Percentiles rank a stretch among this genome's conserved stretches.
Conservation (phyloP, 1,140 invertebrate species). For the Musca domestica region DNA sequence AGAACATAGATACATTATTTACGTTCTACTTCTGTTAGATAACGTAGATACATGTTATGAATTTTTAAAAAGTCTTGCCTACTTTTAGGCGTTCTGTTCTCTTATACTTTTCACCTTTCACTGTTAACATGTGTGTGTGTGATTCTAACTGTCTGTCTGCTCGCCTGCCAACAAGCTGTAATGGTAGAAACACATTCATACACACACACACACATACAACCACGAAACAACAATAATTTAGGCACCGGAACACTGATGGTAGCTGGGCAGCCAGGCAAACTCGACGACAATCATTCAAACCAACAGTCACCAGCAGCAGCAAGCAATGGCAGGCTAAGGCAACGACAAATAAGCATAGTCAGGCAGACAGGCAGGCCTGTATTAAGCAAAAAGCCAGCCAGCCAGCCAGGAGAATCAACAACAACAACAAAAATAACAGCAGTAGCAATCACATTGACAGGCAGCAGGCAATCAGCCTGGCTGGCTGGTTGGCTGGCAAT, state of each 20-base stretch:
- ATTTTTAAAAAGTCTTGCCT: too few species aligned
- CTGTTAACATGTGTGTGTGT: too few species aligned
- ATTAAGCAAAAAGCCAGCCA: neutral
- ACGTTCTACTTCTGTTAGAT: too few species aligned
- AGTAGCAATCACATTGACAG: neutral
- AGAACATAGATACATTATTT: too few species aligned
- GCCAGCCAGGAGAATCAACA: neutral
- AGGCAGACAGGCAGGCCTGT: neutral
- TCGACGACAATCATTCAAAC: constrained; percentile 4
- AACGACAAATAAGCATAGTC: neutral
- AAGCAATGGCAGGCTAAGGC: constrained; percentile 1
- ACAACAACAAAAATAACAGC: neutral
- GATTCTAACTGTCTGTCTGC: neutral
- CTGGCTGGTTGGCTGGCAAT: too few species aligned
- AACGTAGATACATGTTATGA: too few species aligned
- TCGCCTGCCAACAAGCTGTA: constrained; percentile 18
- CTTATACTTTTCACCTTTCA: too few species aligned
- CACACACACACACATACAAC: neutral
- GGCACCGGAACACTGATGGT: neutral
- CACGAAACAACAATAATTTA: neutral
- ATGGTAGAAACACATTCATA: neutral
- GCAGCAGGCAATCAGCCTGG: neutral
- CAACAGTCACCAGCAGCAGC: neutral
- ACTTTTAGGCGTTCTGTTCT: too few species aligned
- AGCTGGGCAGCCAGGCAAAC: constrained; percentile 2